Base-by-base conservation (phyloP, 1,140 invertebrate genomes). In the Elymnias hypermnestra region DNA sequence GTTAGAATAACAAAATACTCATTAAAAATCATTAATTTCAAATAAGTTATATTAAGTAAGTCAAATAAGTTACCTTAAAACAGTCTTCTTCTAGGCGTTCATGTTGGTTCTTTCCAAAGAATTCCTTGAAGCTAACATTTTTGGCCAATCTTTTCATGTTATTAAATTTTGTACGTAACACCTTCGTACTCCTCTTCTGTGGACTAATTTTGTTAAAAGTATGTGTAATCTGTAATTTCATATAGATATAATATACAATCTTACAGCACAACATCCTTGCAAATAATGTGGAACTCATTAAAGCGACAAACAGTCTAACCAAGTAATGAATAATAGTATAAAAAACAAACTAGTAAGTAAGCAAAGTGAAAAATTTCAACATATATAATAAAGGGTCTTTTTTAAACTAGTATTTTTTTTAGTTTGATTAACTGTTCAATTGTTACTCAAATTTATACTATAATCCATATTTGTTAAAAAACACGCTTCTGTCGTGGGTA, bases 81-180 rank as follows among this genome's bases (percentile, higher is more conserved):
- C 15, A 37, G 10, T 47, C 37, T 47, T 66, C 59, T 28, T 70
- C 13, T 31, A 68, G 19, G 21, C 50, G 57, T 8, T 58, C 36
- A 14, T 59, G 51, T 40, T 58, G 53, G 2, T 54, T 57, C n/a
- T 37, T 49, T 9, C 31, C 36, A 25, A 57, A 19, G 28, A 47
- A 51, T 14, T 56, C 44, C 31, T 57, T 63, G 2, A 66, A 51
- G 13, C 55, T 43, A 28, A 56, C 52, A 18, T n/a, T 47, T 35
- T 68, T 69, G 0, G 59, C 52, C 10, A 58, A 22, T 43, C 38
- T 68, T 23, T 67, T 81, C 71, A 83, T 71, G 22, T 81, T 81
- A 9, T 22, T 35, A 42, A 83, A 81, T 50, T 81, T 83, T 8
- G 63, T 79, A 1, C 57, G 53, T 2, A 83, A 43, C 0, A 66